Evolutionary conservation across 2,797 vertebrate genomes (phyloP).

Genomic region (Pipistrellus kuhlii): DNA sequence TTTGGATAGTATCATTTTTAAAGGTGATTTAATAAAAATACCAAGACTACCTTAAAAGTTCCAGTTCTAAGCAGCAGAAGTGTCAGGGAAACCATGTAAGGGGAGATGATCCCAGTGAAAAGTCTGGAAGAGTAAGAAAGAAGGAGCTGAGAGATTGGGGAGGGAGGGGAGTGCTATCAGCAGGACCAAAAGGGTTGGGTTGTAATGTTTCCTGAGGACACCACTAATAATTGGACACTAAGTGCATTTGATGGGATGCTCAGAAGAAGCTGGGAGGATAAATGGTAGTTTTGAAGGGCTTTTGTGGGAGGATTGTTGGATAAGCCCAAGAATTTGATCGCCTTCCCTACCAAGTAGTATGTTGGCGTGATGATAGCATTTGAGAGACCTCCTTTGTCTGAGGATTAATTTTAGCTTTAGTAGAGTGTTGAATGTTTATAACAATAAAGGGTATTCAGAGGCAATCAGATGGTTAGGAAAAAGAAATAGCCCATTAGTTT

Average conservation of each 20-base stretch:
- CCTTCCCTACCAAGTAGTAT: neutral
- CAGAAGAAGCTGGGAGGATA: neutral
- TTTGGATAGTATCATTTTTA: neutral
- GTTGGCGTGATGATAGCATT: neutral
- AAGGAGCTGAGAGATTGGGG: neutral
- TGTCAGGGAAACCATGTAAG: neutral
- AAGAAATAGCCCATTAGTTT: neutral
- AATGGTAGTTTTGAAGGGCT: neutral
- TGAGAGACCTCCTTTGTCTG: neutral
- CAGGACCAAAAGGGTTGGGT: neutral
- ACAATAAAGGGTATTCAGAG: neutral
- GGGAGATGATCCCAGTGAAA: neutral
- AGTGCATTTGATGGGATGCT: neutral
- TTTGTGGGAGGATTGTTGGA: neutral
- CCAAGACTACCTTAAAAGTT: neutral
- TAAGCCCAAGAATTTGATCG: neutral
- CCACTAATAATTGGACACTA: neutral
- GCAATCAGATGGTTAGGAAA: neutral
- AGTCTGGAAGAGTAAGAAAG: neutral
- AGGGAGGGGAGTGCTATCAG: too few relatives aligned
- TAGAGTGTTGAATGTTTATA: neutral
- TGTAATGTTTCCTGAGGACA: neutral
- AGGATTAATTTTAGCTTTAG: conserved; percentile 23
- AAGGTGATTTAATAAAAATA: neutral
- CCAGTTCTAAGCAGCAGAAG: neutral